phyloP scores from a whole-genome alignment of 1,140 invertebrate genomes.

The Heterodera schachtii region DNA sequence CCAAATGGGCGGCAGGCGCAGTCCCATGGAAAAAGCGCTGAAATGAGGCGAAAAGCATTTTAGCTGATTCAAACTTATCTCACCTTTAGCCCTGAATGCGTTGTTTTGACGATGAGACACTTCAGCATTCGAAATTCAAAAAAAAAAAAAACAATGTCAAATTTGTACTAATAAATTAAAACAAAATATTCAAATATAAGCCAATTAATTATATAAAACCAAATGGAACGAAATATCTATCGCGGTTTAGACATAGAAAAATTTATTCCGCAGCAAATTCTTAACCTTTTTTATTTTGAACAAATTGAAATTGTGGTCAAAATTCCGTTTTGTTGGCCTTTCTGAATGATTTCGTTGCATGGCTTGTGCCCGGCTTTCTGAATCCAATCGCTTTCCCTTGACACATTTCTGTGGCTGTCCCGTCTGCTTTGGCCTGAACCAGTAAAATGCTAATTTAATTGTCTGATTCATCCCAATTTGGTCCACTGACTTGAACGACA shows the following conservation, averaged over 20 bases:
- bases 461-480: neutral
- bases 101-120: neutral
- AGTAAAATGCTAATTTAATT: constrained; percentile 3
- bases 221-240: too few species aligned
- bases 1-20: neutral
- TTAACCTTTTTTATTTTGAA: too few species aligned
- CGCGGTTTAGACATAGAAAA: too few species aligned
- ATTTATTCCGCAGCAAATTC: too few species aligned
- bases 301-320: too few species aligned
- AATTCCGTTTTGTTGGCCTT: neutral
- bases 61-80: too few species aligned
- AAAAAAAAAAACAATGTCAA: neutral
- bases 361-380: neutral
- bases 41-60: neutral
- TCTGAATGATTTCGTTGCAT: neutral
- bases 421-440: neutral
- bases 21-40: neutral
- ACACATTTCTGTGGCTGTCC: neutral
- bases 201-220: too few species aligned
- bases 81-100: neutral
- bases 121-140: neutral
- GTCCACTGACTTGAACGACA: constrained; percentile 10
- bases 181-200: too few species aligned
- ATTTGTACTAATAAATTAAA: neutral
- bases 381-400: constrained; percentile 2